These are phyloP conservation scores for Dynastes maya DNA, from an alignment of 2,888 invertebrate species.

Conservation along the genomic window DNA sequence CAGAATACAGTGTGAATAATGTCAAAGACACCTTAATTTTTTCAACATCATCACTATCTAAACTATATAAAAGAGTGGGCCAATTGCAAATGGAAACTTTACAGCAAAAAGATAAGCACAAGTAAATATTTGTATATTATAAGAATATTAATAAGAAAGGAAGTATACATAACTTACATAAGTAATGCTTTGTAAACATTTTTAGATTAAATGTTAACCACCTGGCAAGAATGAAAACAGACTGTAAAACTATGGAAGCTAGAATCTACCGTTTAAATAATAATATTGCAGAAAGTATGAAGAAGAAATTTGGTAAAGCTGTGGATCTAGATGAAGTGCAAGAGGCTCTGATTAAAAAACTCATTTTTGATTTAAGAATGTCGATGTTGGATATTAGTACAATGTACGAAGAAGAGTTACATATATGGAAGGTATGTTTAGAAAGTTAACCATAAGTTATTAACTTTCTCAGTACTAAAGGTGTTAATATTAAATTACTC, in stretches of 20 bases:
- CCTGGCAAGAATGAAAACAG: slow-evolving; percentile 80
- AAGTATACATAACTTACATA: not conserved
- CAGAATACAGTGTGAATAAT: slow-evolving; percentile 64
- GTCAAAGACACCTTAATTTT: slow-evolving; percentile 76
- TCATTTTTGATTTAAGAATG: slow-evolving; percentile 74
- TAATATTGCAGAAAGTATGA: slow-evolving; percentile 72
- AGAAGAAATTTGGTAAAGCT: slow-evolving; percentile 74
- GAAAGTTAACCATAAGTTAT: too few species aligned
- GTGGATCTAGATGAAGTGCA: slow-evolving; percentile 74
- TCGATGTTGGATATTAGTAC: slow-evolving; percentile 70
- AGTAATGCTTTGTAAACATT: not conserved
- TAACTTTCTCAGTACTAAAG: too few species aligned
- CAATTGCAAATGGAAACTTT: slow-evolving; percentile 79
- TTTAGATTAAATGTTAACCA: slow-evolving; percentile 79
- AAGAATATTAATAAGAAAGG: not conserved
- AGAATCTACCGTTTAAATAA: slow-evolving; percentile 75
- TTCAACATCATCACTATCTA: slow-evolving; percentile 74
- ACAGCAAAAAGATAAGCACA: slow-evolving; percentile 76
- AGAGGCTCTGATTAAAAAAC: slow-evolving; percentile 73
- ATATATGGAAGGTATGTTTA: slow-evolving; percentile 65
- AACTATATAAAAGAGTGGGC: slow-evolving; percentile 76
- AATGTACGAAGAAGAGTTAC: slow-evolving; percentile 70
- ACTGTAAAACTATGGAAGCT: slow-evolving; percentile 78
- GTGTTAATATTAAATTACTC: too few species aligned
- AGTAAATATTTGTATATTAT: slow-evolving; percentile 67